Conservation (phyloP, 2,113 vertebrate genomes). For the Psittacus erithacus region DNA sequence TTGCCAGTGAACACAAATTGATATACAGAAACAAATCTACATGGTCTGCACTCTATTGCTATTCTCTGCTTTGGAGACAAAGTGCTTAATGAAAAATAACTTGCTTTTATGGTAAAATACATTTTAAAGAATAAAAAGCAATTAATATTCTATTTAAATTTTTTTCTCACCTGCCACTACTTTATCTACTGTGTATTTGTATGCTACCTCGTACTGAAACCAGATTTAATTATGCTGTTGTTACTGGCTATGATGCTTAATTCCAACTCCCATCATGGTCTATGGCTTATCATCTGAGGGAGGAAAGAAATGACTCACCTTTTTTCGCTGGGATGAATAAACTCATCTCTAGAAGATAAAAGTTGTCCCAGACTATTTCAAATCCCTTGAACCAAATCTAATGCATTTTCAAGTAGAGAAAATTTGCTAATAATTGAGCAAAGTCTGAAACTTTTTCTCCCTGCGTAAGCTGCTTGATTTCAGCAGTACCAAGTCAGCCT, state of each 20-base stretch:
- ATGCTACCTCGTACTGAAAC: neutral
- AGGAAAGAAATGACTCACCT: neutral
- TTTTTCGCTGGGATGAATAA: neutral
- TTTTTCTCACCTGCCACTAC: neutral
- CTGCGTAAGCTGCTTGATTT: neutral
- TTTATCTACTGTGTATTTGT: neutral
- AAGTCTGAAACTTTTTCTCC: neutral
- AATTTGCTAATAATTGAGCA: neutral
- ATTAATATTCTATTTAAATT: neutral
- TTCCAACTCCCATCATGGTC: neutral
- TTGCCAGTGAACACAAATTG: neutral
- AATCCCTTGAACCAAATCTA: neutral
- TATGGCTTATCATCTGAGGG: neutral
- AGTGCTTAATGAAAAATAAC: neutral
- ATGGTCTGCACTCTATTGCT: neutral
- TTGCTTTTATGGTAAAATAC: neutral
- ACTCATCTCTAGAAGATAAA: neutral
- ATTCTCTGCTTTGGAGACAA: neutral
- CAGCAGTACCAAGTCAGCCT: fast-evolving
- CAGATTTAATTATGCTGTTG: neutral
- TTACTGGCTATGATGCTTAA: neutral
- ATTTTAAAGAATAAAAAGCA: neutral
- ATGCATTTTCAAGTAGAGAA: constrained; percentile 21
- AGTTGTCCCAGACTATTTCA: neutral
- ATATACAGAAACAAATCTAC: neutral